A percentile compares a stretch with the other conserved stretches of the same genome.
These are phyloP conservation scores for Pipistrellus kuhlii DNA, from an alignment of 2,797 vertebrate genomes.

Conservation along the genomic window DNA sequence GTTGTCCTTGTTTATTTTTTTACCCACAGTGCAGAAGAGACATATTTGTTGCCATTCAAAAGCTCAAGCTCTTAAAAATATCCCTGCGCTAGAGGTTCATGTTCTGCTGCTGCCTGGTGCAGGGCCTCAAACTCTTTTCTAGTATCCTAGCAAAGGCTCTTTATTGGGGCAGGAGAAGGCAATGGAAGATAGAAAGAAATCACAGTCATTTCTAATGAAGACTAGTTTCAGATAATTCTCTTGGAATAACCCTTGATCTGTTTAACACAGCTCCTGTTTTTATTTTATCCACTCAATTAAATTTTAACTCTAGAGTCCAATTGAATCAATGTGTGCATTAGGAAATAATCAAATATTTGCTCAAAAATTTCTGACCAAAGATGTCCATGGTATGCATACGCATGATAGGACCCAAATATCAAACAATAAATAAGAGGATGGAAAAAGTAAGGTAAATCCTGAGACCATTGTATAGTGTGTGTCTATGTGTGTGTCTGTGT, in stretches of 20 bases:
- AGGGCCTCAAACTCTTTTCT: not conserved
- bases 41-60: constrained; percentile 13
- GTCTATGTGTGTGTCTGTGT: too few relatives aligned
- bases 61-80: constrained; percentile 38
- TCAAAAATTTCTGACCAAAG: not conserved
- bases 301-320: not conserved
- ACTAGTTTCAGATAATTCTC: not conserved
- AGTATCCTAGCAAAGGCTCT: constrained; percentile 4
- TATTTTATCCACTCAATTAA: not conserved
- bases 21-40: constrained; percentile 59
- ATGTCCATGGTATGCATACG: too few relatives aligned
- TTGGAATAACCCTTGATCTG: not conserved
- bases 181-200: not conserved
- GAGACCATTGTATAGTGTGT: not conserved
- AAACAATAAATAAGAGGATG: not conserved
- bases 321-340: not conserved
- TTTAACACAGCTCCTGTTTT: not conserved
- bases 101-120: not conserved
- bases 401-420: not conserved
- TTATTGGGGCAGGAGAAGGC: not conserved
- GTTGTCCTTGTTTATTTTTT: constrained; percentile 58
- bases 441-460: not conserved
- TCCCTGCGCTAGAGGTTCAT: not conserved
- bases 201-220: not conserved
- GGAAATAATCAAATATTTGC: not conserved